phyloP scores from a whole-genome alignment of 2,797 vertebrate genomes.

The Remorina albescens region DNA sequence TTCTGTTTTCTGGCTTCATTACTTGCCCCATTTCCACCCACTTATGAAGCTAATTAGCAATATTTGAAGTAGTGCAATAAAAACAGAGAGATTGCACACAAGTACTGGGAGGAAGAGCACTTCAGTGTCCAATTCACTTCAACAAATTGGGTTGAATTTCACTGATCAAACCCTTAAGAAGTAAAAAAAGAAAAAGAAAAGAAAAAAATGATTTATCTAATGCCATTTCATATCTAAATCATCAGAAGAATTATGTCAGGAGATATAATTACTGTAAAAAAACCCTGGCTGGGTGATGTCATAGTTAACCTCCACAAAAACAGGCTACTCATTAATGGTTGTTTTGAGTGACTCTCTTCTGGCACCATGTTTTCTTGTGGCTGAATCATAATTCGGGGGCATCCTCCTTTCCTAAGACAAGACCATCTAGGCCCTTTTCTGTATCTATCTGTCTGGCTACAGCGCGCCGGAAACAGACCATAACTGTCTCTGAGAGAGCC shows the following conservation, averaged over 20 bases:
- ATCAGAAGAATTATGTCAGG: conserved; percentile 53
- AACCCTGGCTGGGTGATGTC: conserved; percentile 40
- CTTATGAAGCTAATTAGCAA: conserved; percentile 14
- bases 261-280: conserved; percentile 53
- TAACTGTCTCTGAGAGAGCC: conserved; percentile 63
- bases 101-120: neutral
- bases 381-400: conserved; percentile 79
- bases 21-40: neutral
- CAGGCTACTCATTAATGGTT: conserved; percentile 31
- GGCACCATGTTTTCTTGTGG: conserved; percentile 42
- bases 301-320: conserved; percentile 56
- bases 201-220: too few species aligned
- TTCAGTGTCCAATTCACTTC: neutral
- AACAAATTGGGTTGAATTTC: neutral
- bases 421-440: conserved; percentile 48
- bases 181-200: neutral
- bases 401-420: conserved; percentile 63
- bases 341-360: conserved; percentile 54
- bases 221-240: conserved; percentile 39
- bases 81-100: conserved; percentile 8
- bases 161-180: conserved; percentile 6
- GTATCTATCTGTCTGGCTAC: conserved; percentile 57
- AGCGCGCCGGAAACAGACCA: conserved; percentile 78
- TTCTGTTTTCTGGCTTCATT: conserved; percentile 24
- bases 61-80: conserved; percentile 15